Evolutionary conservation across 2,888 invertebrate genomes (phyloP), one percentile per base, ranked within the genome.

Genomic region (Caenorhabditis plicata): DNA sequence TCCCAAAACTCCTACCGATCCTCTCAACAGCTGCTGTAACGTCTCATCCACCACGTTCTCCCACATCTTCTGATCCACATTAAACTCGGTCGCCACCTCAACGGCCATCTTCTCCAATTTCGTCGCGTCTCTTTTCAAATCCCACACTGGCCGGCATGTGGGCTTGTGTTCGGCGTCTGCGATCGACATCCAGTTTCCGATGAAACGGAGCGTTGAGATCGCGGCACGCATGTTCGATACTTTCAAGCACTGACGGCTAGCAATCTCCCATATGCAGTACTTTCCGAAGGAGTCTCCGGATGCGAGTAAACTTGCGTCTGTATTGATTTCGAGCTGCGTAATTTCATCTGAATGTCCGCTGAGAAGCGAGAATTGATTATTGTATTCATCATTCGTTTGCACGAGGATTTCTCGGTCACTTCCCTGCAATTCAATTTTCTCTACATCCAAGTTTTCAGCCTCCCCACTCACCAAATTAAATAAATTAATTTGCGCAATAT

Each of bases 181-280:
- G 15, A 61, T 51, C 0, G 54, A 29, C 17, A 36, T 33, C 53
- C 53, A 66, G 35, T 32, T 56, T 9, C 58, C 62, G 32, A 66
- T 48, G 32, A 66, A 66, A 13, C 26, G 46, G 5, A 66, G 58
- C 11, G 49, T 54, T n/a, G 62, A 57, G 11, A 60, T 56, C 60
- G 49, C 23, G 23, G 39, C 32, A 4, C n/a, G n/a, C 15, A 38
- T 17, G 40, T 11, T 41, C 11, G 20, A 23, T 41, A 71, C 68
- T 44, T 64, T 69, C 20, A 77, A 32, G 31, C 71, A 72, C 45
- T 77, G 77, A 39, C 68, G 64, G 43, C 74, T 77, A 17, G 39
- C 43, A 9, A 73, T 63, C 29, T 77, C 74, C 77, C 77, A 77
- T 33, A 77, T 64, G 41, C 66, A 67, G 39, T 73, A 74, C 32